Conservation (phyloP, 2,888 invertebrate species). For the Yponomeuta evonymella region DNA sequence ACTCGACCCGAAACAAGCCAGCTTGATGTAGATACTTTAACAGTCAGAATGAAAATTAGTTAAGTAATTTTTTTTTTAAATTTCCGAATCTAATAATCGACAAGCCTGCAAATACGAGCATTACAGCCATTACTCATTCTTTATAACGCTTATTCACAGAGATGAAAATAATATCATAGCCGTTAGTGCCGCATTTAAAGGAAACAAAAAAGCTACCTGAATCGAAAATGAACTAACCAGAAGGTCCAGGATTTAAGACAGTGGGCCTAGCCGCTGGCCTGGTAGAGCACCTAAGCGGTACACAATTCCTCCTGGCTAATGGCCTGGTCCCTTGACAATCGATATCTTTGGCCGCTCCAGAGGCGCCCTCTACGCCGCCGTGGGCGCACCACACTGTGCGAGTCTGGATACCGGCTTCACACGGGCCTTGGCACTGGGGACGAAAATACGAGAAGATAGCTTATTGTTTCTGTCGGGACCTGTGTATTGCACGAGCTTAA, state of each 20-base stretch:
- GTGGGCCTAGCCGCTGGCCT: conserved; percentile 44
- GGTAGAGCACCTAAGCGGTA: conserved; percentile 54
- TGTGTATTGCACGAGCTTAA: too few species aligned
- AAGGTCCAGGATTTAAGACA: conserved; percentile 35
- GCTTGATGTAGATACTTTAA: too few species aligned
- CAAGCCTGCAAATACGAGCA: too few species aligned
- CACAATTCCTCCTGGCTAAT: conserved; percentile 55
- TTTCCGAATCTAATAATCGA: too few species aligned
- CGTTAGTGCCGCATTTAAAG: background rate
- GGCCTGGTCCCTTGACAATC: conserved; percentile 69
- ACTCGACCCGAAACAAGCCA: too few species aligned
- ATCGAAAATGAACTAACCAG: conserved; percentile 31
- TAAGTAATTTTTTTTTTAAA: too few species aligned
- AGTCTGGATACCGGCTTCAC: conserved; percentile 69
- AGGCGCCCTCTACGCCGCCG: conserved; percentile 52
- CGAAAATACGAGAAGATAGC: background rate
- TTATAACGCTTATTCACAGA: too few species aligned
- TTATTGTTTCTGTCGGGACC: too few species aligned
- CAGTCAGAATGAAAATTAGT: too few species aligned
- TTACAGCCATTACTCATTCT: too few species aligned
- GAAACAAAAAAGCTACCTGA: background rate
- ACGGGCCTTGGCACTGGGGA: conserved; percentile 61
- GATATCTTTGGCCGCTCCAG: conserved; percentile 49
- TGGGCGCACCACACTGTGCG: conserved; percentile 75
- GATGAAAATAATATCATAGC: background rate